Conservation (phyloP, 2,113 vertebrate genomes). For the Carlito syrichta region DNA sequence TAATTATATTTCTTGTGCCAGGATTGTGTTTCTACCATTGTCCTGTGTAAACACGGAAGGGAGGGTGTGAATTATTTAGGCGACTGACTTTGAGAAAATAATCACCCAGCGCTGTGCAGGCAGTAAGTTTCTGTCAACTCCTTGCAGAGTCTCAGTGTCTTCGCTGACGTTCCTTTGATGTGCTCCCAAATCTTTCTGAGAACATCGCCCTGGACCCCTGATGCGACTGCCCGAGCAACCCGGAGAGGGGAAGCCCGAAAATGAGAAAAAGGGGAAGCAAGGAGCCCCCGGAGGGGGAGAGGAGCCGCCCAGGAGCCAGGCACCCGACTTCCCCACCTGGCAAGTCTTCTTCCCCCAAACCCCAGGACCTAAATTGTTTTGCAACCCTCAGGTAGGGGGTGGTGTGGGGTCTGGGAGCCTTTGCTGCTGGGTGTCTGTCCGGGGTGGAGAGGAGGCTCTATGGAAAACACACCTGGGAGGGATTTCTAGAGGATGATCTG, state of each 20-base stretch:
- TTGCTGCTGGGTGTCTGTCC: background rate
- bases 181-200: constrained; percentile 54
- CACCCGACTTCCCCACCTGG: constrained; percentile 81
- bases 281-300: constrained; percentile 75
- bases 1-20: constrained; percentile 55
- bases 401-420: background rate
- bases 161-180: constrained; percentile 79
- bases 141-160: constrained; percentile 72
- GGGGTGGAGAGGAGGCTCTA: background rate
- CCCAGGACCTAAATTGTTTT: background rate
- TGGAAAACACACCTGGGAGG: background rate
- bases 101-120: background rate
- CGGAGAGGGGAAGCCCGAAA: constrained; percentile 78
- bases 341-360: constrained; percentile 76
- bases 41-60: constrained; percentile 38
- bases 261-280: constrained; percentile 74
- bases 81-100: constrained; percentile 61
- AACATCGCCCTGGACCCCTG: constrained; percentile 63
- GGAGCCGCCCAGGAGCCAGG: constrained; percentile 71
- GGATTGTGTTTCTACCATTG: constrained; percentile 47
- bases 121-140: constrained; percentile 75
- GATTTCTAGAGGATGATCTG: background rate
- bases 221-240: constrained; percentile 83
- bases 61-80: constrained; percentile 78
- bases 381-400: constrained; percentile 58